Percentiles rank a stretch among this genome's conserved stretches.
Conservation (phyloP, 2,113 vertebrate genomes). For the Hirundichthys speculiger region DNA sequence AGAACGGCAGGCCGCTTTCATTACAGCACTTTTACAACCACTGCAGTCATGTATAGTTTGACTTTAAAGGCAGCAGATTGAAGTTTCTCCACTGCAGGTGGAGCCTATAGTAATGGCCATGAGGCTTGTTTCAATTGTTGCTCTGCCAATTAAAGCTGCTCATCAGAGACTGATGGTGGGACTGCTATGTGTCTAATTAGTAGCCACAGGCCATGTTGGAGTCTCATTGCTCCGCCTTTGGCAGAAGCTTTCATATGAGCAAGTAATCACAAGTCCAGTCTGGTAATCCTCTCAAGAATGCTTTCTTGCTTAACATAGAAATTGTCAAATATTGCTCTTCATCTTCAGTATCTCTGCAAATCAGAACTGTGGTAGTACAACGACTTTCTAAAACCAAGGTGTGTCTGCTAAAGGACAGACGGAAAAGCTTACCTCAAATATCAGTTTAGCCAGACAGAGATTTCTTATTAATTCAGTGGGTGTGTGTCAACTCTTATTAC, state of each 20-base stretch:
- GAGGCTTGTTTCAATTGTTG: conserved; percentile 51
- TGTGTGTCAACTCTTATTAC: background rate
- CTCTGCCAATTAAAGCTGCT: conserved; percentile 68
- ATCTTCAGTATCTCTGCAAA: conserved; percentile 4
- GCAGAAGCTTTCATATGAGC: conserved; percentile 48
- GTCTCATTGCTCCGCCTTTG: conserved; percentile 31
- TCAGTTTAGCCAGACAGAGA: background rate
- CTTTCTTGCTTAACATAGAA: conserved; percentile 31
- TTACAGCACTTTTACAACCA: conserved; percentile 7
- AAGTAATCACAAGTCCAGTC: conserved; percentile 65
- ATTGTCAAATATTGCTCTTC: conserved; percentile 10
- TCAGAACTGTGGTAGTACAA: no score
- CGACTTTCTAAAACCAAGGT: no score
- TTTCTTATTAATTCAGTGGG: background rate
- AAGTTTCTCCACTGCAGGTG: conserved; percentile 38
- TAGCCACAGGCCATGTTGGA: conserved; percentile 52
- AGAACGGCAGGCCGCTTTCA: conserved; percentile 13
- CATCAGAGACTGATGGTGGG: conserved; percentile 58
- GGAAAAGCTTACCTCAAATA: background rate
- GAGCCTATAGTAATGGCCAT: conserved; percentile 35
- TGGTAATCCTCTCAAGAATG: conserved; percentile 47
- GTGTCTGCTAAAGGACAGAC: background rate
- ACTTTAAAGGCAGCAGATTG: conserved; percentile 25
- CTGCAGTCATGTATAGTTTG: conserved; percentile 3
- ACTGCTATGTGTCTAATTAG: conserved; percentile 67